phyloP scores from a whole-genome alignment of 1,140 invertebrate species.

The Apolygus lucorum region DNA sequence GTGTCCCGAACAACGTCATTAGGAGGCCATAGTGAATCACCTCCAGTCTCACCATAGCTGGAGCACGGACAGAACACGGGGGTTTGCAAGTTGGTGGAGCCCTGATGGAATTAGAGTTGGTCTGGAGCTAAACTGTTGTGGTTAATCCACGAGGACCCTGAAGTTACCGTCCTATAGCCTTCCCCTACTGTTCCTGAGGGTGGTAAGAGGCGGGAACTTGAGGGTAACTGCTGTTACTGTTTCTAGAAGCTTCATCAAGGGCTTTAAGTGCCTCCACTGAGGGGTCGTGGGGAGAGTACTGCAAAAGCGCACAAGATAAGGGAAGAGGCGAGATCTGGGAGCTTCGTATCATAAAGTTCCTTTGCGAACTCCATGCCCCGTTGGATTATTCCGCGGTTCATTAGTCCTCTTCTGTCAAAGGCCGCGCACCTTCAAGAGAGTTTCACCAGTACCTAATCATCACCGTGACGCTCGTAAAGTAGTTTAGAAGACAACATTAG shows the following conservation, averaged over 20 bases:
- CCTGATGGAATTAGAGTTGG: conserved; percentile 12
- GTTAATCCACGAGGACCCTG: conserved; percentile 1
- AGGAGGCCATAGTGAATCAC: conserved; percentile 6
- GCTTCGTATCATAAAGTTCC: not conserved
- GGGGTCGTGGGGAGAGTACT: too few relatives aligned
- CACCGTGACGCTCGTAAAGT: too few relatives aligned
- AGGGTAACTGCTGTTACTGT: conserved; percentile 9
- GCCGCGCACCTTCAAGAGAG: too few relatives aligned
- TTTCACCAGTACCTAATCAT: too few relatives aligned
- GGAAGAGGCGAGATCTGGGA: not conserved
- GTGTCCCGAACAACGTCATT: conserved; percentile 4
- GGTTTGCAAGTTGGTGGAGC: not conserved
- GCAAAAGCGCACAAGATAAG: too few relatives aligned
- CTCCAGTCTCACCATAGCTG: not conserved
- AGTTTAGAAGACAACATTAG: too few relatives aligned
- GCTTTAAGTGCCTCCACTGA: not conserved
- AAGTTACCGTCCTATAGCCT: not conserved
- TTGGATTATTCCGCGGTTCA: not conserved
- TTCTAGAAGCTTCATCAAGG: conserved; percentile 1
- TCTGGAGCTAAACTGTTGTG: conserved; percentile 3
- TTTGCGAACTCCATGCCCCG: not conserved
- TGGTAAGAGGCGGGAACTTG: not conserved
- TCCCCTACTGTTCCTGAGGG: not conserved
- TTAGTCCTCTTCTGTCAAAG: not conserved
- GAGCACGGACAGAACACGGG: not conserved